phyloP scores from a whole-genome alignment of 53 echinoderm and acorn worm species.

The Antedon mediterranea region DNA sequence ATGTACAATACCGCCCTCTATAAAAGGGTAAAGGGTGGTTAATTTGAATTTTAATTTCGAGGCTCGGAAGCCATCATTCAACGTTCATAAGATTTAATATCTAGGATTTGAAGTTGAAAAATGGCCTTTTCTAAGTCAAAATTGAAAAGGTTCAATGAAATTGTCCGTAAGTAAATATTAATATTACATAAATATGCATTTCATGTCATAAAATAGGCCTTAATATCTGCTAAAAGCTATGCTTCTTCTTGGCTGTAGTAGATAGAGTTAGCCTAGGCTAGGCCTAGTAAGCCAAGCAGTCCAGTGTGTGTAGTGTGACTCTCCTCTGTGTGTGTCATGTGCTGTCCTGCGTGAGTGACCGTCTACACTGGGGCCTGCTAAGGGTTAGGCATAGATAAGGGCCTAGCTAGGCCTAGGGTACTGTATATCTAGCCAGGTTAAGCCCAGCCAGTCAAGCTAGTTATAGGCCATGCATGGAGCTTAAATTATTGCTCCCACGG shows the following conservation, averaged over 20 bases:
- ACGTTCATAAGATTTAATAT: neutral
- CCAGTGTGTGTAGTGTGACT: too few species aligned
- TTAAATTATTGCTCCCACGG: too few species aligned
- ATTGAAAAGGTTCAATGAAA: conserved; percentile 37
- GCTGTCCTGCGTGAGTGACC: too few species aligned
- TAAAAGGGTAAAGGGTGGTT: neutral
- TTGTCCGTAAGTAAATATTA: conserved; percentile 17
- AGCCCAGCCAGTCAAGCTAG: too few species aligned
- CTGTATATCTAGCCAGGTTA: too few species aligned
- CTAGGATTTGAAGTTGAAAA: neutral
- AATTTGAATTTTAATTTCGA: neutral
- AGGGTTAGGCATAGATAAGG: too few species aligned
- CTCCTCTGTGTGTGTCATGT: too few species aligned
- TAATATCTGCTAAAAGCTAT: neutral
- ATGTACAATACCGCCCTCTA: neutral
- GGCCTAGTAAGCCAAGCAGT: too few species aligned
- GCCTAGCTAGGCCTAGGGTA: too few species aligned
- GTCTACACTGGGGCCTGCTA: too few species aligned
- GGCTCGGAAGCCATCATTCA: neutral
- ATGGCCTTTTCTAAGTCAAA: conserved; percentile 39
- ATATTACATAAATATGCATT: neutral
- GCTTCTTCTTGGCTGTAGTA: too few species aligned
- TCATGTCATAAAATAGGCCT: neutral
- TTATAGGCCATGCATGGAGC: too few species aligned
- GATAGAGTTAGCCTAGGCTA: neutral